Conservation (phyloP, 2,888 invertebrate genomes). For the Oasisia sp. region DNA sequence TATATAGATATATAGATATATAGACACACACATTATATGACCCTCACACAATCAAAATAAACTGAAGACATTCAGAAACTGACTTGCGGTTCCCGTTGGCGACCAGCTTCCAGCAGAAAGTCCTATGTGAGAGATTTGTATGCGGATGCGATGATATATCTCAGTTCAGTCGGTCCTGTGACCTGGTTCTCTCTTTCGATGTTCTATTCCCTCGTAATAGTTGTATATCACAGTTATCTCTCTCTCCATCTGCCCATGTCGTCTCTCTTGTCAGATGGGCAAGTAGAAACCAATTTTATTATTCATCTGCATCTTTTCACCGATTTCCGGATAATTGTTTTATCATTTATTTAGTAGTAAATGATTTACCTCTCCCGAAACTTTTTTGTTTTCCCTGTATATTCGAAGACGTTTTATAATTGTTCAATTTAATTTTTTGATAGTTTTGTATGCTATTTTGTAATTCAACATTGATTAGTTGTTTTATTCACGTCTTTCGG, state of each 20-base stretch:
- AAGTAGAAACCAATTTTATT: neutral
- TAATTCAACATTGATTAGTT: neutral
- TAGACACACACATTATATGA: no score
- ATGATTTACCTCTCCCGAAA: slow-evolving; percentile 69
- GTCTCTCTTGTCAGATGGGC: neutral
- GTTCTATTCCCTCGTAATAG: neutral
- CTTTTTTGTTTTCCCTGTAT: neutral
- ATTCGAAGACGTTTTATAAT: no score
- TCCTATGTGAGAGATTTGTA: neutral
- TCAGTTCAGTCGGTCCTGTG: neutral
- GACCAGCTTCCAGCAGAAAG: neutral
- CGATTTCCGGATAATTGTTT: neutral
- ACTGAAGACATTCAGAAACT: neutral
- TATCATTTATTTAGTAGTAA: neutral
- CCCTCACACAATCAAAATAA: neutral
- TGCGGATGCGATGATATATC: neutral
- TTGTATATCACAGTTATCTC: slow-evolving; percentile 22
- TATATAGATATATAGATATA: no score
- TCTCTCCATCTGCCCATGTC: neutral
- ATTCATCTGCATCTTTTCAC: neutral
- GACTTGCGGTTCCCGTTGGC: neutral
- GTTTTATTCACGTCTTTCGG: neutral
- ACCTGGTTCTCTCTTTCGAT: neutral
- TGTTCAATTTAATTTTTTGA: no score
- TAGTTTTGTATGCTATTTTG: neutral